Percentiles rank a stretch among this genome's conserved stretches.
These are phyloP conservation scores for Sinocyclocheilus anshuiensis DNA, from an alignment of 2,113 vertebrate species.

Conservation along the genomic window DNA sequence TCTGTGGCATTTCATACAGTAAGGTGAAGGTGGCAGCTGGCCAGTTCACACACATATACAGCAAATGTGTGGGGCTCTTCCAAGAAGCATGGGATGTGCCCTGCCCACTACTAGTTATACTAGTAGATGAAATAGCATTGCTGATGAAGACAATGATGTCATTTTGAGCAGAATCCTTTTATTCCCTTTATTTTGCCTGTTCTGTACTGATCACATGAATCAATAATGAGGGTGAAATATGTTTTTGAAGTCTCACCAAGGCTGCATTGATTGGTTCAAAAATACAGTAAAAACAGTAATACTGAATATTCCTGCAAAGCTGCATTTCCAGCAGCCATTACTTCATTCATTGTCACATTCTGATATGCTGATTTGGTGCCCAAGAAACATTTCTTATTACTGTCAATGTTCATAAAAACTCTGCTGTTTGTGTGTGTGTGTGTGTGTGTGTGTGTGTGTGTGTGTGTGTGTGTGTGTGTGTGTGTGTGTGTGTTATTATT, in stretches of 20 bases:
- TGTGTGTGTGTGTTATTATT: no score
- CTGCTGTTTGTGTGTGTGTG: no score
- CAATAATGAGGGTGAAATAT: not conserved
- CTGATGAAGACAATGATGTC: not conserved
- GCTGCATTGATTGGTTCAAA: not conserved
- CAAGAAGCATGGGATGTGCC: not conserved
- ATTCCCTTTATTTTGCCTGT: not conserved
- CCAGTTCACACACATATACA: not conserved
- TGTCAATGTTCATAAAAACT: no score
- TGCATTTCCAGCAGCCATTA: no score
- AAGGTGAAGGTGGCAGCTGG: constrained; percentile 27
- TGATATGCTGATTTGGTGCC: no score
- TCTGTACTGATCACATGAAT: not conserved
- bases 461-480: no score
- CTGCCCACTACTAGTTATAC: not conserved
- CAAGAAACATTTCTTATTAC: no score
- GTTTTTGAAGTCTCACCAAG: not conserved
- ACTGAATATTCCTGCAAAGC: not conserved
- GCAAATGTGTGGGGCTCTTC: not conserved
- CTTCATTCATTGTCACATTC: no score
- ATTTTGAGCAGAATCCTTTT: not conserved
- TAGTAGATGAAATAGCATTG: not conserved
- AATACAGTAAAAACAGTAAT: not conserved
- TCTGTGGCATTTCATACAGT: constrained; percentile 23
- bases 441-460: no score